Evolutionary conservation across 37 sponge, comb jelly and placozoan species (phyloP).

Genomic region (Chondrosia reniformis): DNA sequence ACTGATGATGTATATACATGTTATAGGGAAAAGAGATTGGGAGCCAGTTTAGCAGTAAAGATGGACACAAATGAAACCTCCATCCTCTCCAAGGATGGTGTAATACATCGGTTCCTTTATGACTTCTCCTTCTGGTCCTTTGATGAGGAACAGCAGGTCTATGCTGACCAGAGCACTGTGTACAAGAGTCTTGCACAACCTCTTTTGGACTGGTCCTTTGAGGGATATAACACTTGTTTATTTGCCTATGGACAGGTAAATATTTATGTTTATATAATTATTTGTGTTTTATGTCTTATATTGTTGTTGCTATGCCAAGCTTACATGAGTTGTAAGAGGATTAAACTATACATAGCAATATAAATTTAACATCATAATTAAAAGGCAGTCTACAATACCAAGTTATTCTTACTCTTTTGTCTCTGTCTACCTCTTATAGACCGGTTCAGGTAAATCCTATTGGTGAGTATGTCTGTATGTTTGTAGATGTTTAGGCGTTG

Average conservation of each 20-base stretch:
- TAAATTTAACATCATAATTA: neutral
- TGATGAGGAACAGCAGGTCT: conserved; percentile 6
- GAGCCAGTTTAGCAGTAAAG: conserved; percentile 32
- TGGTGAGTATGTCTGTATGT: conserved; percentile 39
- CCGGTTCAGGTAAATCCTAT: conserved; percentile 90
- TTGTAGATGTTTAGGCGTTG: neutral
- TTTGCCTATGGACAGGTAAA: conserved; percentile 88
- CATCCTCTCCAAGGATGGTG: conserved; percentile 32
- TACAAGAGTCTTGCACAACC: conserved; percentile 70
- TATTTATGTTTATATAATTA: neutral
- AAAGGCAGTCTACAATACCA: neutral
- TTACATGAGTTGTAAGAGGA: neutral
- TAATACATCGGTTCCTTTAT: conserved; percentile 51
- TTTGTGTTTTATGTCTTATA: neutral
- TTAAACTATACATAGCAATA: neutral
- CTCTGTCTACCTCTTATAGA: conserved; percentile 41
- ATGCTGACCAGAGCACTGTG: conserved; percentile 53
- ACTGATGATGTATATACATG: no score
- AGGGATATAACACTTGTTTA: conserved; percentile 88
- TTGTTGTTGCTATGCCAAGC: neutral
- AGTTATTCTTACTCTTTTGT: neutral
- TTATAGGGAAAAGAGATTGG: conserved; percentile 38
- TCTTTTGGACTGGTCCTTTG: conserved; percentile 75
- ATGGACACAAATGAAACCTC: conserved; percentile 44
- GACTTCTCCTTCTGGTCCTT: conserved; percentile 90